Evolutionary conservation across 2,797 vertebrate species (phyloP).

Genomic region (Chloroceryle amazona): DNA sequence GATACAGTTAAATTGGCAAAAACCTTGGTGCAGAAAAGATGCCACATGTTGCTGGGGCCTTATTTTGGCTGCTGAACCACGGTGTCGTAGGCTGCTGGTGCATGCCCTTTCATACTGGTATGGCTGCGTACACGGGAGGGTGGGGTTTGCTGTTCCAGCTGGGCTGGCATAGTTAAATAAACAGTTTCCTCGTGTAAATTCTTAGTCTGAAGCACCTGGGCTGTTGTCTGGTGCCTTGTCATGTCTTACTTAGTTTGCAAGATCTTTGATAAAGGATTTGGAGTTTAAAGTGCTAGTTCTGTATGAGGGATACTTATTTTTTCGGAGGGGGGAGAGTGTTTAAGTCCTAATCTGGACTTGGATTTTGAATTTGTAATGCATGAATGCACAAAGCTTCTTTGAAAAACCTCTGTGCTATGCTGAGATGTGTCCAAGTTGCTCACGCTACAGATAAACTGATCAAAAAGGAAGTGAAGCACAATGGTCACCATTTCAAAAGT

Average conservation of each 20-base stretch:
- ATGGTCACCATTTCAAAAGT: not conserved
- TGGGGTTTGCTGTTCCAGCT: not conserved
- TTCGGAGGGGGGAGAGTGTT: fast-evolving
- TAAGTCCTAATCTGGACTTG: not conserved
- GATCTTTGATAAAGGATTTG: not conserved
- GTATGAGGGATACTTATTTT: not conserved
- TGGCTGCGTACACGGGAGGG: not conserved
- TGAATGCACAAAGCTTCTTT: constrained; percentile 19
- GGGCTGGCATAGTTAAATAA: not conserved
- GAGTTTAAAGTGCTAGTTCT: not conserved
- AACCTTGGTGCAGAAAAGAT: not conserved
- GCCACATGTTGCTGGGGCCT: not conserved
- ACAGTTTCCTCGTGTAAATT: not conserved
- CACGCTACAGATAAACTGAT: not conserved
- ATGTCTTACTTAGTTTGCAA: not conserved
- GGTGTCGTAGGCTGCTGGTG: not conserved
- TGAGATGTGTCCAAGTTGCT: not conserved
- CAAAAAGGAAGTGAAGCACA: not conserved
- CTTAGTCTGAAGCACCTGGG: not conserved
- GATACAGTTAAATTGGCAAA: not conserved
- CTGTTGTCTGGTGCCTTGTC: not conserved
- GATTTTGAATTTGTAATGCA: not conserved
- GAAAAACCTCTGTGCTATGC: not conserved
- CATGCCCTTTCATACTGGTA: not conserved
- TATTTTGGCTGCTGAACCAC: not conserved